These are phyloP conservation scores for Craniophora ligustri DNA, from an alignment of 2,888 invertebrate genomes.

Conservation along the genomic window DNA sequence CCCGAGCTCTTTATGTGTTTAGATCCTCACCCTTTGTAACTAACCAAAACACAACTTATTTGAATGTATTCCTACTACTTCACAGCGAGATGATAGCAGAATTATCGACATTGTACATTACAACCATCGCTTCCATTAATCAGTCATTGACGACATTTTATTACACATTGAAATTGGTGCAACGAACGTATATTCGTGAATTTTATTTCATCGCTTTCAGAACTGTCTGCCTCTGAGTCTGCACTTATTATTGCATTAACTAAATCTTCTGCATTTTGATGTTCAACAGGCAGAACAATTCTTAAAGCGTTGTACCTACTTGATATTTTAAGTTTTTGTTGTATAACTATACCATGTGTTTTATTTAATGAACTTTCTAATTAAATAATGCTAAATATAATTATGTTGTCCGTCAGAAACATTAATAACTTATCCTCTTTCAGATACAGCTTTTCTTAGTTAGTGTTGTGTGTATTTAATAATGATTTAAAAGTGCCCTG, in stretches of 20 bases:
- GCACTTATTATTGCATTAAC: constrained; percentile 17
- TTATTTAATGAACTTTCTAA: constrained; percentile 15
- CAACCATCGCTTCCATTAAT: constrained; percentile 84
- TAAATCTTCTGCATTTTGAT: constrained; percentile 51
- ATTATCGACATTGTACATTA: constrained; percentile 85
- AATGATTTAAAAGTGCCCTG: constrained; percentile 35
- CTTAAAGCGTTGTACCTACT: constrained; percentile 47
- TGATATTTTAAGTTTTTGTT: constrained; percentile 34
- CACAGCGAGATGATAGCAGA: constrained; percentile 79
- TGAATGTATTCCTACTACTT: constrained; percentile 83
- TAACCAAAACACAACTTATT: constrained; percentile 85
- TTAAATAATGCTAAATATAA: constrained; percentile 27
- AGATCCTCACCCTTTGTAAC: constrained; percentile 86
- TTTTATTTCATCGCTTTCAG: constrained; percentile 49
- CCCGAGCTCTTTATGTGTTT: constrained; percentile 88
- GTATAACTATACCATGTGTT: constrained; percentile 21
- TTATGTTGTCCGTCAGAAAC: constrained; percentile 18
- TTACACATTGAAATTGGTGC: constrained; percentile 83
- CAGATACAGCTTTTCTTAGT: constrained; percentile 38
- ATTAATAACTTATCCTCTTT: constrained; percentile 45
- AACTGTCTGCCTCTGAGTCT: constrained; percentile 42
- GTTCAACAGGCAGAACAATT: constrained; percentile 39
- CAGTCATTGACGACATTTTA: constrained; percentile 72
- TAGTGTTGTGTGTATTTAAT: constrained; percentile 21
- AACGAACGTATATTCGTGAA: constrained; percentile 62